Conservation (phyloP, 2,113 vertebrate species). For the Hassar affinis region DNA sequence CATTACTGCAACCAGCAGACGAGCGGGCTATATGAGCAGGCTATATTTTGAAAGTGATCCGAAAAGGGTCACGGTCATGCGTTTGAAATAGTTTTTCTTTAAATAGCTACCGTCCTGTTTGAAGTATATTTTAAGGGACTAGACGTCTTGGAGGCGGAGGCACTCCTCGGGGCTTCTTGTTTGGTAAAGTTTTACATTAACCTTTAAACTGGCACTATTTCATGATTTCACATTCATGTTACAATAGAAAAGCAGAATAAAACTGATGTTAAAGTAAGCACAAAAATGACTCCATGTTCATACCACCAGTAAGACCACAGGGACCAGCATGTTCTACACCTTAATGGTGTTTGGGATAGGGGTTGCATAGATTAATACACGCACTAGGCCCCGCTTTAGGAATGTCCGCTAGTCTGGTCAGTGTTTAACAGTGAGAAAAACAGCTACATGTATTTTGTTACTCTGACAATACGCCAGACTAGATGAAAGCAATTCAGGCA, state of each 20-base stretch:
- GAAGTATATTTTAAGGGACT: background rate
- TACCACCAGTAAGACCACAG: background rate
- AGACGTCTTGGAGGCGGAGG: background rate
- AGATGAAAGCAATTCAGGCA: background rate
- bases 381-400: background rate
- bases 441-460: background rate
- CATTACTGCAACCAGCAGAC: background rate
- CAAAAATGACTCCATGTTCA: background rate
- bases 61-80: background rate
- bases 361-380: background rate
- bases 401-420: background rate
- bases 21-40: background rate
- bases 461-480: background rate
- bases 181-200: background rate
- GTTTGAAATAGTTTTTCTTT: background rate
- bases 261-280: background rate
- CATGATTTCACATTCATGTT: background rate
- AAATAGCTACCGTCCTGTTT: background rate
- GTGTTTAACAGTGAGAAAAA: background rate
- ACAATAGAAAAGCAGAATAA: too few species aligned
- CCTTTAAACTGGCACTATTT: background rate
- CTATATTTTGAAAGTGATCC: background rate
- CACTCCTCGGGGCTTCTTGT: background rate
- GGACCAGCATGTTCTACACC: background rate
- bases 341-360: background rate